phyloP scores from a whole-genome alignment of 1,140 invertebrate genomes.

The Spodoptera frugiperda region DNA sequence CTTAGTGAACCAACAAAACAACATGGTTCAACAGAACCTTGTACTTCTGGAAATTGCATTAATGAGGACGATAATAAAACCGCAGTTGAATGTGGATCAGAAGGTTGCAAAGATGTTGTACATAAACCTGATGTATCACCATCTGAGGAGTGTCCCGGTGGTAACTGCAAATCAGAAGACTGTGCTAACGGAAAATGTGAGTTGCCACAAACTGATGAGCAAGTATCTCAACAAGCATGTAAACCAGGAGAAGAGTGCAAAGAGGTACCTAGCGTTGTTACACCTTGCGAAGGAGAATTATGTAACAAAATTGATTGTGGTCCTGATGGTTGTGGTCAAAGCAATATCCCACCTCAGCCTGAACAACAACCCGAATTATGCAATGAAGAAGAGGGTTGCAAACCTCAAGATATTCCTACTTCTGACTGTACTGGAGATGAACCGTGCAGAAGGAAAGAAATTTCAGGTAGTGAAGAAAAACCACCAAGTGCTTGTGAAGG shows the following conservation, averaged over 20 bases:
- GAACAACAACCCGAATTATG: conserved; percentile 32
- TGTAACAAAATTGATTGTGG: conserved; percentile 50
- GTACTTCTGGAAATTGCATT: conserved; percentile 53
- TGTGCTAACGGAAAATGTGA: conserved; percentile 43
- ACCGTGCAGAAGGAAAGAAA: conserved; percentile 68
- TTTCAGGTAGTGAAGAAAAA: conserved; percentile 52
- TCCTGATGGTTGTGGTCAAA: conserved; percentile 5
- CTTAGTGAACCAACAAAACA: conserved; percentile 52
- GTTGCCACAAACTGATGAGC: conserved; percentile 49
- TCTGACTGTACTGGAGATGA: conserved; percentile 65
- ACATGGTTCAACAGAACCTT: conserved; percentile 39
- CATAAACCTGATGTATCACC: conserved; percentile 31
- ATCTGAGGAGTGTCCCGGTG: conserved; percentile 53
- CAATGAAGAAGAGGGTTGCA: conserved; percentile 55
- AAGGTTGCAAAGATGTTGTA: conserved; percentile 53
- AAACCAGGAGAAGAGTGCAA: conserved; percentile 53
- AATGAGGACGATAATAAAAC: conserved; percentile 31
- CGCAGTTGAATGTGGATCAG: conserved; percentile 53
- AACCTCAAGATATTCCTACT: conserved; percentile 52
- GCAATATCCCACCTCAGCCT: conserved; percentile 13
- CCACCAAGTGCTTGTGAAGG: conserved; percentile 57
- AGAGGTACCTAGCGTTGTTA: conserved; percentile 30
- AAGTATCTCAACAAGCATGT: conserved; percentile 48
- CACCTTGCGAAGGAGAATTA: conserved; percentile 49
- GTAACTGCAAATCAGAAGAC: conserved; percentile 56